A percentile compares a stretch with the other conserved stretches of the same genome.
These are phyloP conservation scores for Eciton burchellii DNA, from an alignment of 1,140 invertebrate genomes.

Conservation along the genomic window DNA sequence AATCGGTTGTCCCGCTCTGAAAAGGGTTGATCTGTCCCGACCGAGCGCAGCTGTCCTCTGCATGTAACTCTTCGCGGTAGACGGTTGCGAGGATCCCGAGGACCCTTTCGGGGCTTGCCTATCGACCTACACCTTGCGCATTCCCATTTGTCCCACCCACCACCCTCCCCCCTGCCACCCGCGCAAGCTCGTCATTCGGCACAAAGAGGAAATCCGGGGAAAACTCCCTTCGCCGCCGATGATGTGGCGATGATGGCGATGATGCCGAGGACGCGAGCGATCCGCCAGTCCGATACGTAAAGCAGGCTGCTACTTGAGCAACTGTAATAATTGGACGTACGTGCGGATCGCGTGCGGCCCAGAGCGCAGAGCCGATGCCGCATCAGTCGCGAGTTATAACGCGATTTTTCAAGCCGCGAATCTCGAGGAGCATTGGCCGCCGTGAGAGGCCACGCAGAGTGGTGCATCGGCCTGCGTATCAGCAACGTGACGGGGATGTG, in stretches of 20 bases:
- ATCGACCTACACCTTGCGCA: no score
- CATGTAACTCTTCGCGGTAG: constrained; percentile 39
- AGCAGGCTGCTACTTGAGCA: no score
- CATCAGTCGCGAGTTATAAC: constrained; percentile 35
- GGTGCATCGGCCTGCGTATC: constrained; percentile 77
- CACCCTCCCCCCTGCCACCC: no score
- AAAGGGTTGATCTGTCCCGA: constrained; percentile 78
- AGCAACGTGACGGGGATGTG: constrained; percentile 45
- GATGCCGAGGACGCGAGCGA: no score
- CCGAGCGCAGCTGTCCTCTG: constrained; percentile 77
- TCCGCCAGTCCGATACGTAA: no score
- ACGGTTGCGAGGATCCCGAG: no score
- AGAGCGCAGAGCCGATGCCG: background rate
- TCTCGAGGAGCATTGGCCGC: constrained; percentile 71
- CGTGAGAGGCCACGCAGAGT: constrained; percentile 61
- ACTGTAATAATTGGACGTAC: constrained; percentile 30
- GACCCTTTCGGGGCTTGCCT: no score
- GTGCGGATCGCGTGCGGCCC: constrained; percentile 23
- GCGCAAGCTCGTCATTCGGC: no score
- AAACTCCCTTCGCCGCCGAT: no score
- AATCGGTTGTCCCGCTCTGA: constrained; percentile 39
- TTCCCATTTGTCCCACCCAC: no score
- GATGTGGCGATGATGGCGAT: no score
- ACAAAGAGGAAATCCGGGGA: no score
- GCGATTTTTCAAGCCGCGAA: constrained; percentile 48